Base-by-base conservation (phyloP, 2,113 vertebrate genomes). In the Struthio camelus region DNA sequence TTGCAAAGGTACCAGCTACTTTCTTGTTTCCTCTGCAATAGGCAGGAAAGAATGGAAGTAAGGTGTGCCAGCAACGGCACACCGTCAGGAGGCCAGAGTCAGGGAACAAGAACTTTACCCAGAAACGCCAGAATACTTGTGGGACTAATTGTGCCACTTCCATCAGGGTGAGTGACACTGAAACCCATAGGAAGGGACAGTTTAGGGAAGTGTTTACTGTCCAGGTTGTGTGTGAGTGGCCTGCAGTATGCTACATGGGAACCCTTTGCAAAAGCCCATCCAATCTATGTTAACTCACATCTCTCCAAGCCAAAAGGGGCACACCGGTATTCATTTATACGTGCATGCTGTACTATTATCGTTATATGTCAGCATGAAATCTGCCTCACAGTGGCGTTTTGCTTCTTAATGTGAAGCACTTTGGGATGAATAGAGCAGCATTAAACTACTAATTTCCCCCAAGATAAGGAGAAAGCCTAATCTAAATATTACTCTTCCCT, bases 1-100 rank as follows among this genome's bases (percentile, higher is more conserved):
- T 98, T 92, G 97, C 93, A 93, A 98, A 98, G 98, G 98, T 98
- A 97, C 96, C 17, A 70, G 76, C 85, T 86, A 0, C 50, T 89
- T 73, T 54, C 58, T 92, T 94, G 15, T 91, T 94, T 91, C 50
- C 62, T 82, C 61, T 89, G 46, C 3, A 1, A 25, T 62, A 89
- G 34, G 71, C 70, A 97, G 93, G 78, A 90, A 80, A 38, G 56
- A 79, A 28, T 78, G 54, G 62, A 73, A 93, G n/a, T 48, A 54
- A 69, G 0, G 8, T 53, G 58, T 66, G 1, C 38, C 3, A 3
- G 51, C 83, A 81, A 42, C 76, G 83, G 92, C 36, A 69, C 1
- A 10, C 64, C 42, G 70, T 77, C 67, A 82, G 50, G 59, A 94
- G 46, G 40, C 44, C 50, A 28, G 73, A 91, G 48, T 50, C 44